Base-by-base conservation (phyloP, 2,797 vertebrate species). In the Botia kubotai region DNA sequence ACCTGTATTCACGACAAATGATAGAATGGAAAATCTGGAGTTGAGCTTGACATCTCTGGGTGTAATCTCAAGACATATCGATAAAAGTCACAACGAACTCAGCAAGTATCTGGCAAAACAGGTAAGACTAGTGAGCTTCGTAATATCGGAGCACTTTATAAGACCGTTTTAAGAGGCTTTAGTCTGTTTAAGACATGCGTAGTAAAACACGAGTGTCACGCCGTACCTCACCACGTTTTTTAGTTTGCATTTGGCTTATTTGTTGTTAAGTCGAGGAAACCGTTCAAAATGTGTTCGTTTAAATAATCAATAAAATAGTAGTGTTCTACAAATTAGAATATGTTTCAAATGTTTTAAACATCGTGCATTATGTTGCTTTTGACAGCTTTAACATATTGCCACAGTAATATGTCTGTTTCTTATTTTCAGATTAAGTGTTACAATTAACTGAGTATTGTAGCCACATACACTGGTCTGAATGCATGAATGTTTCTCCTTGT, bases 51-150 rank as follows among this genome's bases (percentile, higher is more conserved):
- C 93, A 74, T 93, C 92, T 2, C 90, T 98, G 84, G 90, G 89
- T 53, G 81, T 93, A 77, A 93, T 99, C 74, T 94, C 94, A 26
- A 93, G 92, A 83, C 95, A 95, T 89, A 91, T 92, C 86, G 96
- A 96, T 72, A 95, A 94, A 90, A 96, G 94, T 91, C 90, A 93
- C 84, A 92, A 91, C 86, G 94, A 97, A 82, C 92, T 99, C 12
- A 89, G 85, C 91, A 92, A 92, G 7, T 96, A 95, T 90, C 89
- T 98, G 83, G 87, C 91, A 5, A 97, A 97, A 84, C 95, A 96
- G 97, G 98, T 99, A 82, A 89, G 89, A 63, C 53, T 62, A 3
- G 6, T 12, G 33, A 19, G 21, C 0, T 29, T 2, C 50, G 13
- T 13, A 6, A 21, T 14, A 0, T 8, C 4, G 7, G 57, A 7